Evolutionary conservation across 2,888 invertebrate genomes (phyloP), one percentile per base, ranked within the genome.

Genomic region (Eledone cirrhosa): DNA sequence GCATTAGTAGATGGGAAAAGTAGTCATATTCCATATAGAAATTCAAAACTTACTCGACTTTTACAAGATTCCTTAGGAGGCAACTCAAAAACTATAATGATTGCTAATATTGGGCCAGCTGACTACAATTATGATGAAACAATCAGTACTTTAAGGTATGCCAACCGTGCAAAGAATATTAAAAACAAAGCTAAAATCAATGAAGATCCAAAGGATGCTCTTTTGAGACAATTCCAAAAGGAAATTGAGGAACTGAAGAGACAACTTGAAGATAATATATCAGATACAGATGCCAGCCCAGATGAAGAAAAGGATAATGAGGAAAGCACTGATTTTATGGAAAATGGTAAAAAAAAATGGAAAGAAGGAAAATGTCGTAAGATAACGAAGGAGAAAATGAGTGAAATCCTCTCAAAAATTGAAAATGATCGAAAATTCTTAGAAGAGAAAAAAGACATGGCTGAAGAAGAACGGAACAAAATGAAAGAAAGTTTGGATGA

Each of bases 11-110:
- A 99, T 92, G 97, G 98, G 72, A 98, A 98, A 92, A 96, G 96
- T 85, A 96, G 95, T 0, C 98, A 99, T 91, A 96, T 99, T 85
- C 99, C 99, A 0, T 99, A 99, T 91, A 93, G 99, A 86, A 99
- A 99, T 92, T 98, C 98, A 0, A 99, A 99, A 91, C 92, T 99
- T 48, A 99, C 99, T 0, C 83, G 90, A 19, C 86, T 91, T 13
- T 92, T 99, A 80, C 98, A 99, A 92, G 99, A 99, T 91, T 99
- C 99, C 0, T 92, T 99, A 0, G 98, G 98, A 1, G 98, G 98
- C 0, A 98, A 98, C 92, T 92, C 92, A 5, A 92, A 92, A 85
- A 92, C 92, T 69, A 91, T 92, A 78, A 92, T 92, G 92, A 96
- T 97, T 88, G 98, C 99, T 4, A 98, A 98, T 86, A 93, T 98